phyloP scores from a whole-genome alignment of 2,797 vertebrate species.

The Channallabes apus region DNA sequence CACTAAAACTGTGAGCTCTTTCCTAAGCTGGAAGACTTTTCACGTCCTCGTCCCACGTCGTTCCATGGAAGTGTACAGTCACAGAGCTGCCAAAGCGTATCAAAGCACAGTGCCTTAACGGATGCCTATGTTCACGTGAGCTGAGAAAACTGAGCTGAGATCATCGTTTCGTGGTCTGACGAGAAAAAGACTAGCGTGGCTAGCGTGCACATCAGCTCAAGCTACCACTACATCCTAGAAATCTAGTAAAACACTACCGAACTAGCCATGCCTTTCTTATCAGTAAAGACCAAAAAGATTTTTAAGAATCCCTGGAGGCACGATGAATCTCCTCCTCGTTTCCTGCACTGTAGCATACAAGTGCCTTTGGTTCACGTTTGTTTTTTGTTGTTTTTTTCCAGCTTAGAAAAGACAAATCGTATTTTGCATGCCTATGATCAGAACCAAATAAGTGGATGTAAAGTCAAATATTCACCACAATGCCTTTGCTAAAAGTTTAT shows the following conservation, averaged over 20 bases:
- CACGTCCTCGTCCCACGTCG: constrained; percentile 78
- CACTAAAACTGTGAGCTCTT: constrained; percentile 92
- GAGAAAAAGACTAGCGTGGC: constrained; percentile 38
- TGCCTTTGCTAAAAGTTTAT: constrained; percentile 92
- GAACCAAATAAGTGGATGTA: constrained; percentile 86
- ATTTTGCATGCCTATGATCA: constrained; percentile 72
- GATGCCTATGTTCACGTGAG: constrained; percentile 55
- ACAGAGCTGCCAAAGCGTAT: constrained; percentile 96
- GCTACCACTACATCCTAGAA: constrained; percentile 55
- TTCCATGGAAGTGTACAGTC: constrained; percentile 79
- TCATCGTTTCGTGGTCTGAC: constrained; percentile 22
- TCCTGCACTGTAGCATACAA: constrained; percentile 93
- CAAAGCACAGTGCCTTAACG: constrained; percentile 97
- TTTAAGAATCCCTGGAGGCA: constrained; percentile 57
- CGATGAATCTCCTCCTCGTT: constrained; percentile 79
- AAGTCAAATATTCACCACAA: constrained; percentile 90
- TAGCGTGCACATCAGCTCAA: constrained; percentile 52
- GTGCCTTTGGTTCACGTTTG: constrained; percentile 89
- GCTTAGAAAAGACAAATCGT: constrained; percentile 86
- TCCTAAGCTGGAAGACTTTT: constrained; percentile 84
- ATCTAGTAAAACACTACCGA: constrained; percentile 62
- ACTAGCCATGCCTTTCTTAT: constrained; percentile 73
- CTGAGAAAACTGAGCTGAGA: constrained; percentile 47
- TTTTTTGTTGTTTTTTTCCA: constrained; percentile 68
- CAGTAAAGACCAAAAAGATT: constrained; percentile 72